phyloP scores from a whole-genome alignment of 2,113 vertebrate species.

The Silurus asotus region DNA sequence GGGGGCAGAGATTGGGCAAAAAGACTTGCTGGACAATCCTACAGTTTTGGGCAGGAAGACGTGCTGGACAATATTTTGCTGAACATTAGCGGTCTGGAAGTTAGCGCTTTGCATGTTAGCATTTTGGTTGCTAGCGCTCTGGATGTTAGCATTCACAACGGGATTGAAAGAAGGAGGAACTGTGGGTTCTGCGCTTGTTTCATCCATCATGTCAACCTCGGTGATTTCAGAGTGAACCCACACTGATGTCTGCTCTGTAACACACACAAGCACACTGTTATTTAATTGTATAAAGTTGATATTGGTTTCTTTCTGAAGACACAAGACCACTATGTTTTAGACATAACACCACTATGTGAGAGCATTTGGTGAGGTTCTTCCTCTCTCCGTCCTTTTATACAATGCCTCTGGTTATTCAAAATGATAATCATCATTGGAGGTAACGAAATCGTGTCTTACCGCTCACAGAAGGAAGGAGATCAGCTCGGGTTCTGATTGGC shows the following conservation, averaged over 20 bases:
- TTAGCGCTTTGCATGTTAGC: slow-evolving; percentile 51
- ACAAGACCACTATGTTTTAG: too few relatives aligned
- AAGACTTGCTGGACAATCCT: background rate
- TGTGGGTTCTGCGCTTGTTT: background rate
- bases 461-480: slow-evolving; percentile 35
- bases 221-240: slow-evolving; percentile 54
- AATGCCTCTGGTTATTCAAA: background rate
- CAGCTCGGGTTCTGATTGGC: slow-evolving; percentile 49
- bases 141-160: background rate
- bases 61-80: slow-evolving; percentile 55
- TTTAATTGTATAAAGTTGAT: too few relatives aligned
- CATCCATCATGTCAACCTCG: slow-evolving; percentile 42
- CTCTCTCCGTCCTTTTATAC: background rate
- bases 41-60: slow-evolving; percentile 81
- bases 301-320: too few relatives aligned
- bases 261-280: background rate
- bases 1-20: too few relatives aligned
- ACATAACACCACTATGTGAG: too few relatives aligned
- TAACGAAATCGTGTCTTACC: slow-evolving; percentile 52
- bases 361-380: too few relatives aligned
- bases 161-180: background rate
- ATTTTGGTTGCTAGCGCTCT: slow-evolving; percentile 56
- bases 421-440: background rate
- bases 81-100: background rate
- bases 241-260: slow-evolving; percentile 64